Conservation (phyloP, 2,113 vertebrate genomes). For the Leucoraja erinaceus region DNA sequence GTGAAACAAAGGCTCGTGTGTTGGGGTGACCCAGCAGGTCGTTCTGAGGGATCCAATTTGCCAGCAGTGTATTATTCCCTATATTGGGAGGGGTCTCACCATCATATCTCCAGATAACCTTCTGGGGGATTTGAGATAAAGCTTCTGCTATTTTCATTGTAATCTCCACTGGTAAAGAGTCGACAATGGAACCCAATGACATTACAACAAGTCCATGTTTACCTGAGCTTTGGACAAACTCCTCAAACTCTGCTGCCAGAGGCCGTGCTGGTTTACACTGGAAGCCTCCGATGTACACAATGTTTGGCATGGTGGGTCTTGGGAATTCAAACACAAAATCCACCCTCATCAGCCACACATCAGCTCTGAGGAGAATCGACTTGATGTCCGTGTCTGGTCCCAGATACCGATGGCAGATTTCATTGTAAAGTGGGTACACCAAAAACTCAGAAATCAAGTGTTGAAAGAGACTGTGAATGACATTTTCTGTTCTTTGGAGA, state of each 20-base stretch:
- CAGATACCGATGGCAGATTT: slow-evolving; percentile 51
- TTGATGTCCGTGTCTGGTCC: slow-evolving; percentile 52
- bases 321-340: too few species aligned
- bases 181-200: slow-evolving; percentile 38
- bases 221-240: too few species aligned
- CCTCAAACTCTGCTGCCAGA: too few species aligned
- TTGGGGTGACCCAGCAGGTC: too few species aligned
- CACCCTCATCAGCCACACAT: neutral
- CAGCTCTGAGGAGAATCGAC: slow-evolving; percentile 52
- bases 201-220: too few species aligned
- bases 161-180: slow-evolving; percentile 52
- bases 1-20: too few species aligned
- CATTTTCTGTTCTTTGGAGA: slow-evolving; percentile 36
- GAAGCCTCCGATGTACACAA: too few species aligned
- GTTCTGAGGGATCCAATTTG: slow-evolving; percentile 46
- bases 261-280: too few species aligned
- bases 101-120: slow-evolving; percentile 59
- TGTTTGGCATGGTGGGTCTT: too few species aligned
- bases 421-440: slow-evolving; percentile 48
- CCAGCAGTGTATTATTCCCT: slow-evolving; percentile 56
- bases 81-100: slow-evolving; percentile 48
- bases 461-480: slow-evolving; percentile 45
- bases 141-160: slow-evolving; percentile 45
- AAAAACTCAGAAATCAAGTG: slow-evolving; percentile 41
- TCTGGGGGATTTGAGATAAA: slow-evolving; percentile 56